Conservation (phyloP, 1,140 invertebrate species). For the Pomacea maculata region DNA sequence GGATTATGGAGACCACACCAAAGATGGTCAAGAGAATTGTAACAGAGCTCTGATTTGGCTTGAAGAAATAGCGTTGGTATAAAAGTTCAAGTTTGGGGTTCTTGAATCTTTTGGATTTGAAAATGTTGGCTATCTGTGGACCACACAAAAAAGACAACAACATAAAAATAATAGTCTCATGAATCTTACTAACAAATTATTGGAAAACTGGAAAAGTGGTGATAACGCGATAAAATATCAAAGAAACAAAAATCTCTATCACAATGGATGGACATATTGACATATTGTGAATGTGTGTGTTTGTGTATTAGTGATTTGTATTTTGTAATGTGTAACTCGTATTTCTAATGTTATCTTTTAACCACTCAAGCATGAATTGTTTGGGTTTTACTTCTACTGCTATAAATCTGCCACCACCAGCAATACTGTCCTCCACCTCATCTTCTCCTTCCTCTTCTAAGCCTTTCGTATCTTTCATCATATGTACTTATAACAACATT, state of each 20-base stretch:
- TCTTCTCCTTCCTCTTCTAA: too few species aligned
- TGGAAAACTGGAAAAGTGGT: background rate
- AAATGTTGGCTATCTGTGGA: constrained; percentile 35
- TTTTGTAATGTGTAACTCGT: too few species aligned
- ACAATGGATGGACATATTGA: background rate
- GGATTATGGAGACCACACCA: constrained; percentile 74
- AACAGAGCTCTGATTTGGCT: constrained; percentile 91
- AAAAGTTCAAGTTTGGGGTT: constrained; percentile 76
- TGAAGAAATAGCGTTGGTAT: constrained; percentile 91
- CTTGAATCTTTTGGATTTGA: constrained; percentile 53
- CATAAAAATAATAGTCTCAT: constrained; percentile 13
- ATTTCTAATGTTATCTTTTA: too few species aligned
- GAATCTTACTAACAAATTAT: background rate
- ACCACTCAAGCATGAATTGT: too few species aligned
- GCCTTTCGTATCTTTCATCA: too few species aligned
- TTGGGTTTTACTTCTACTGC: too few species aligned
- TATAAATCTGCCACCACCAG: too few species aligned
- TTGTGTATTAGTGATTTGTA: background rate
- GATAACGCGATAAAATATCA: background rate
- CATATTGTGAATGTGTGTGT: background rate
- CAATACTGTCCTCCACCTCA: too few species aligned
- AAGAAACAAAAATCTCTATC: background rate
- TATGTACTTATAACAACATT: too few species aligned
- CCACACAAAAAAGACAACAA: constrained; percentile 23
- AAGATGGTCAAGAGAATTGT: constrained; percentile 83